Conservation (phyloP, 2,888 invertebrate species). For the Tenthredo amoena region DNA sequence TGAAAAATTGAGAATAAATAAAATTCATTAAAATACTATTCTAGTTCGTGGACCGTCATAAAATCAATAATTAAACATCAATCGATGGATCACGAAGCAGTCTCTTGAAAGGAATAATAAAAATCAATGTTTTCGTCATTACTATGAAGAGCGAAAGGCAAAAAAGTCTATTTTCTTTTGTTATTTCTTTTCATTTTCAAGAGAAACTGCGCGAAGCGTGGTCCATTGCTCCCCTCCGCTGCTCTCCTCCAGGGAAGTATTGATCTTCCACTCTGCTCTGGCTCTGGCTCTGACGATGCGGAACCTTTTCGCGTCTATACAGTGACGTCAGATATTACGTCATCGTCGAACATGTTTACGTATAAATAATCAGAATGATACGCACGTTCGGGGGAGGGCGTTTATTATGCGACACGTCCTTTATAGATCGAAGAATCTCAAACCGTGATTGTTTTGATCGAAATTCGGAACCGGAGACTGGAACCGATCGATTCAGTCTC, state of each 20-base stretch:
- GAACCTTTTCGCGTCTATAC: neutral
- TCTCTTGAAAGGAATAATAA: neutral
- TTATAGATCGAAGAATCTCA: neutral
- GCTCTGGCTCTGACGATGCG: neutral
- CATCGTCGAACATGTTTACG: neutral
- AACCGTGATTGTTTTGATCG: neutral
- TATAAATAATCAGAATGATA: neutral
- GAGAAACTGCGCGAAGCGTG: slow-evolving; percentile 25
- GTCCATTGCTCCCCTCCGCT: slow-evolving; percentile 33
- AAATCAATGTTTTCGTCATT: neutral
- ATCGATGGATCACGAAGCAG: neutral
- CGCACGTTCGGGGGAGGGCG: neutral
- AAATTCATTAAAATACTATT: neutral
- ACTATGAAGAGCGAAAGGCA: neutral
- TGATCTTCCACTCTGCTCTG: slow-evolving; percentile 37
- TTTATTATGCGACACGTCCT: no score
- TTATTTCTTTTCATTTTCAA: neutral
- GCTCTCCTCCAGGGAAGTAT: slow-evolving; percentile 33
- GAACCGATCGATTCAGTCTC: neutral
- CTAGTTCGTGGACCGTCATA: neutral
- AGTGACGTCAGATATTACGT: slow-evolving; percentile 22
- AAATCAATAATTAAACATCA: neutral
- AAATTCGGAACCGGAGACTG: neutral
- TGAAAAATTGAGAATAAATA: neutral
- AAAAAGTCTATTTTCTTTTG: neutral